phyloP scores from a whole-genome alignment of 1,140 invertebrate species.

The Luehdorfia chinensis region DNA sequence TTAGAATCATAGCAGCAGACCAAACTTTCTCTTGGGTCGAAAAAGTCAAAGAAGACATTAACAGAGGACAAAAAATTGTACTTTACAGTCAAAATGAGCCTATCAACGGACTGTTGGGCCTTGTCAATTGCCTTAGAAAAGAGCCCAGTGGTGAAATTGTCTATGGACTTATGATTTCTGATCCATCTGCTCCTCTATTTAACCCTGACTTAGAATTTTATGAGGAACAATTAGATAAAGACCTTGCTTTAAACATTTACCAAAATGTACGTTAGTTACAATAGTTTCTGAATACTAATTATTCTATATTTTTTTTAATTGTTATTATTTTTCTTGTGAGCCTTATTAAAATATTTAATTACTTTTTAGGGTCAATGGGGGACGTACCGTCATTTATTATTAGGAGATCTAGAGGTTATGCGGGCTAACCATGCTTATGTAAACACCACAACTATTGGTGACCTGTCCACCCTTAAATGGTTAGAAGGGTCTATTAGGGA shows the following conservation, averaged over 20 bases:
- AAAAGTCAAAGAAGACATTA: conserved; percentile 75
- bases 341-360: no score
- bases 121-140: conserved; percentile 86
- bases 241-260: conserved; percentile 90
- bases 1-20: conserved; percentile 50
- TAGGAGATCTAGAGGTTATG: conserved; percentile 67
- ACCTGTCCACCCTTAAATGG: conserved; percentile 92
- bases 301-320: no score
- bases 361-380: conserved; percentile 84
- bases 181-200: conserved; percentile 81
- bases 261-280: conserved; percentile 75
- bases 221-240: conserved; percentile 81
- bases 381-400: conserved; percentile 84
- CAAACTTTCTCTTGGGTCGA: conserved; percentile 63
- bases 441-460: conserved; percentile 88
- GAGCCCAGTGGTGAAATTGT: conserved; percentile 83
- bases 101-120: conserved; percentile 89
- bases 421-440: conserved; percentile 84
- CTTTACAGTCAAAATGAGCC: conserved; percentile 80
- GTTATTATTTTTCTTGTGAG: no score
- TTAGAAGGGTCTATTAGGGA: conserved; percentile 79
- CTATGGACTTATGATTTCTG: conserved; percentile 81
- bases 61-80: conserved; percentile 77
- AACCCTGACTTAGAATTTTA: conserved; percentile 81
- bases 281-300: no score